phyloP scores from a whole-genome alignment of 1,140 invertebrate species.

The Trypoxylus dichotomus region DNA sequence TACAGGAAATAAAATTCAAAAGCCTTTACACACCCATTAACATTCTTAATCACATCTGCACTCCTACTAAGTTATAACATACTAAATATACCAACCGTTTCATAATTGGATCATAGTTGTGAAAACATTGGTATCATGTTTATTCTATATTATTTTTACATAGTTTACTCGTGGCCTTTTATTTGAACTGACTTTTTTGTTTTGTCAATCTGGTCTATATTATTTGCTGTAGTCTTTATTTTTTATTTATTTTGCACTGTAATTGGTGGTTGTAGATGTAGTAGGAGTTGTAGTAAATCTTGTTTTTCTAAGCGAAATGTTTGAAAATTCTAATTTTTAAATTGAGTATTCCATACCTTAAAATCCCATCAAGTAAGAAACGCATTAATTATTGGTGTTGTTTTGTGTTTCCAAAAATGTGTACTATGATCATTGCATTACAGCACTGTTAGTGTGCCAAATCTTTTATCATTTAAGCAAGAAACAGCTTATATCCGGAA shows the following conservation, averaged over 20 bases:
- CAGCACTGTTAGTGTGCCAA: too few relatives aligned
- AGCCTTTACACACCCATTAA: not conserved
- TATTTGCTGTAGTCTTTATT: constrained; percentile 20
- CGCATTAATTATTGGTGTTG: constrained; percentile 20
- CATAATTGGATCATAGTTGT: constrained; percentile 20
- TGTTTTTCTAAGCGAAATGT: not conserved
- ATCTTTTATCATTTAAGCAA: too few relatives aligned
- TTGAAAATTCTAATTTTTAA: constrained; percentile 17
- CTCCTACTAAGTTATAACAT: not conserved
- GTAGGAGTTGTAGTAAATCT: constrained; percentile 14
- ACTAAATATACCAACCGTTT: constrained; percentile 3
- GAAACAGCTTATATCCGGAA: too few relatives aligned
- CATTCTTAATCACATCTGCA: not conserved
- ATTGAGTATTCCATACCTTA: not conserved
- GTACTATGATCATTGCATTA: not conserved
- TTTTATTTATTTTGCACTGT: not conserved
- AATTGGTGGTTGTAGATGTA: constrained; percentile 9
- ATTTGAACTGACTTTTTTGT: constrained; percentile 28
- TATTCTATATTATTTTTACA: not conserved
- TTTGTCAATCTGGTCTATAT: not conserved
- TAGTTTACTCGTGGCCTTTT: constrained; percentile 29
- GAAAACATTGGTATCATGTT: constrained; percentile 19
- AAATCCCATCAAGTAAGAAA: constrained; percentile 3
- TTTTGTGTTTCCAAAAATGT: constrained; percentile 23
- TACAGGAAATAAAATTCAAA: not conserved